phyloP scores from a whole-genome alignment of 2,888 invertebrate genomes.

The Drosophila subquinaria region DNA sequence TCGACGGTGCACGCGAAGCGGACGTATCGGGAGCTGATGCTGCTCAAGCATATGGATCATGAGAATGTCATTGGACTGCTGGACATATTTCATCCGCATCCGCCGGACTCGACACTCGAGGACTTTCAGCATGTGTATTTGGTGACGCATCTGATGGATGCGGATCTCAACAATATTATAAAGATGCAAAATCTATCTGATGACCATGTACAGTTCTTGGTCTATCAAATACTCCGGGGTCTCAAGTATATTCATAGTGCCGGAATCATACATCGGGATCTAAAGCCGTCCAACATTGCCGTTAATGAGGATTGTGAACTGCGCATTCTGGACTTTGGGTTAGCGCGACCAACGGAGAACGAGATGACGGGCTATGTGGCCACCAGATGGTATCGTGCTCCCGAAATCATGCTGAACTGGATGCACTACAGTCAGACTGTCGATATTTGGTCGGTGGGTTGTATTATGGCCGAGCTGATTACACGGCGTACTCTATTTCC shows the following conservation, averaged over 20 bases:
- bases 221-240: constrained; percentile 99
- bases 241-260: constrained; percentile 99
- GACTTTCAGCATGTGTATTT: constrained; percentile 98
- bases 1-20: constrained; percentile 99
- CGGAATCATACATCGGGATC: constrained; percentile 98
- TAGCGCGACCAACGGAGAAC: constrained; percentile 98
- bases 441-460: constrained; percentile 99
- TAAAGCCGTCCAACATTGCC: constrained; percentile 99
- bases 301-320: constrained; percentile 99
- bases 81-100: constrained; percentile 97
- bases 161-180: constrained; percentile 99
- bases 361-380: constrained; percentile 99
- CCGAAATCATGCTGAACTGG: constrained; percentile 99
- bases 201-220: constrained; percentile 99
- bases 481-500: constrained; percentile 97
- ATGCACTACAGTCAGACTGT: constrained; percentile 99
- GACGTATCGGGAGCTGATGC: constrained; percentile 97
- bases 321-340: constrained; percentile 98
- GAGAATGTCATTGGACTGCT: constrained; percentile 97
- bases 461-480: constrained; percentile 98
- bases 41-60: constrained; percentile 99
- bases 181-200: constrained; percentile 98
- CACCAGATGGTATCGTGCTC: constrained; percentile 97
- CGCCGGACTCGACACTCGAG: constrained; percentile 88
- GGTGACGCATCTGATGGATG: constrained; percentile 99